A percentile compares a stretch with the other conserved stretches of the same genome.
Evolutionary conservation across 2,113 vertebrate genomes (phyloP).

Genomic region (Gymnobelideus leadbeateri): DNA sequence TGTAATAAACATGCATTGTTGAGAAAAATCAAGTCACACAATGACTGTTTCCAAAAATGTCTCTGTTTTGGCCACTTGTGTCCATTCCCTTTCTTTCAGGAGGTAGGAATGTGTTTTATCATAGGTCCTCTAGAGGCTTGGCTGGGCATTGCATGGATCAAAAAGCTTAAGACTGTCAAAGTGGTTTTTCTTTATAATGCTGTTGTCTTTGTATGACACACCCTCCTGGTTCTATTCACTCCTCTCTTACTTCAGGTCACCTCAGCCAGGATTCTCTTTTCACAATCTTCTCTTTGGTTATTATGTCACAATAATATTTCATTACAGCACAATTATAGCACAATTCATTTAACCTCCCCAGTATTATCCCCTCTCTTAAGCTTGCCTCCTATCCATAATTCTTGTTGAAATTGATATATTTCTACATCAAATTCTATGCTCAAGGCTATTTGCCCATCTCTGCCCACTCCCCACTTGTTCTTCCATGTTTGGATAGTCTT

Average conservation of each 20-base stretch:
- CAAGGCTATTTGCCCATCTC: too few species aligned
- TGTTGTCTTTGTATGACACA: not conserved
- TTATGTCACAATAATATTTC: too few species aligned
- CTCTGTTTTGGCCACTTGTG: not conserved
- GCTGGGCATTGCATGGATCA: not conserved
- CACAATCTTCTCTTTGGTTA: too few species aligned
- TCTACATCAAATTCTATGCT: too few species aligned
- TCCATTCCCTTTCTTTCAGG: not conserved
- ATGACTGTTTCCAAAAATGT: not conserved
- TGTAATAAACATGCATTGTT: not conserved
- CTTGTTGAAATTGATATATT: too few species aligned
- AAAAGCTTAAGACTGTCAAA: not conserved
- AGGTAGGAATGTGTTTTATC: too few species aligned
- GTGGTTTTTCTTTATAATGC: not conserved
- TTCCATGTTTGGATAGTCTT: too few species aligned
- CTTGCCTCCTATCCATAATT: too few species aligned
- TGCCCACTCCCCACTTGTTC: too few species aligned
- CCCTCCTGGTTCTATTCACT: not conserved
- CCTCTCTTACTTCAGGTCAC: too few species aligned
- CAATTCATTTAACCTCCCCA: not conserved
- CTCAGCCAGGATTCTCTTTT: too few species aligned
- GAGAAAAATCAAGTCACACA: not conserved
- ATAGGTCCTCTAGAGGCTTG: too few species aligned
- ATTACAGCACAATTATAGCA: not conserved
- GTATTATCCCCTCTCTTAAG: not conserved